These are phyloP conservation scores for Lottia scabra DNA, from an alignment of 2,888 invertebrate genomes.

Conservation along the genomic window DNA sequence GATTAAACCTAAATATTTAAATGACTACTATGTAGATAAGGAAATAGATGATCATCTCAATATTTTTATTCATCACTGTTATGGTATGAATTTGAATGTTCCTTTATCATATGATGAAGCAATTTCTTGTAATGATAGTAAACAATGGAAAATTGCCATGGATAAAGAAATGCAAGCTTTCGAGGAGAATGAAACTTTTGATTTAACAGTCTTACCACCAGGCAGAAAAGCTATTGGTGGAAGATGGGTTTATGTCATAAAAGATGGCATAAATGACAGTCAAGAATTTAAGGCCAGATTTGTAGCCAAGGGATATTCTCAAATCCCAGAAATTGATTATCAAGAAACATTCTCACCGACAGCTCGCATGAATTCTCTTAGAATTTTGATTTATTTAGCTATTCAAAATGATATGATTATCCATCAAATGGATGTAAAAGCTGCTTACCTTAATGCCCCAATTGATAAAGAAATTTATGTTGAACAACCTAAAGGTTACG, in stretches of 20 bases:
- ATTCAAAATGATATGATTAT: background rate
- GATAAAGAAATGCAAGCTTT: slow-evolving; percentile 12
- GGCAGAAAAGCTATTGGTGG: slow-evolving; percentile 14
- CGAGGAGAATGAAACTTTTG: slow-evolving; percentile 10
- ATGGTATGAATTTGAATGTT: background rate
- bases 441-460: slow-evolving; percentile 15
- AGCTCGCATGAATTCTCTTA: slow-evolving; percentile 2
- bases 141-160: slow-evolving; percentile 15
- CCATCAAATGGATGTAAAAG: slow-evolving; percentile 20
- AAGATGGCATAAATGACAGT: background rate
- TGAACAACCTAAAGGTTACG: slow-evolving; percentile 18
- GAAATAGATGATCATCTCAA: no score
- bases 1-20: no score
- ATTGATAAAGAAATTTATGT: slow-evolving; percentile 16
- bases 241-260: slow-evolving; percentile 12
- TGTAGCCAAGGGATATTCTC: slow-evolving; percentile 16
- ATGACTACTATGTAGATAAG: no score
- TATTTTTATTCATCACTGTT: slow-evolving; percentile 13
- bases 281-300: background rate
- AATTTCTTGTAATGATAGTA: slow-evolving; percentile 3
- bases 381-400: background rate
- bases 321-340: slow-evolving; percentile 15
- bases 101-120: slow-evolving; percentile 11
- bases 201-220: slow-evolving; percentile 3
- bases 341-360: slow-evolving; percentile 16